Base-by-base conservation (phyloP, 1,140 invertebrate species). In the Cydia strobilella region DNA sequence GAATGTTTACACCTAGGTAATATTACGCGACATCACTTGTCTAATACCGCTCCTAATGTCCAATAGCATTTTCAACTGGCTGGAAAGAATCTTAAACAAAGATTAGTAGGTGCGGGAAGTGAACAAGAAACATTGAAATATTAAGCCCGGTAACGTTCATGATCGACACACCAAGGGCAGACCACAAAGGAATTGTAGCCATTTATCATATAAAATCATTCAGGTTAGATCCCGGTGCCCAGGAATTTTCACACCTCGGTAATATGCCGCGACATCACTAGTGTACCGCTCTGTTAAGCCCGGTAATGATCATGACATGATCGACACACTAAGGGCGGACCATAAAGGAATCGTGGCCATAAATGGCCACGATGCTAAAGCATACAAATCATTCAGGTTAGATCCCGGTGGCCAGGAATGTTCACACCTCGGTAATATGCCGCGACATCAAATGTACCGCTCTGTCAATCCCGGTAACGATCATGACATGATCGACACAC, bases 211-310 rank as follows among this genome's bases (percentile, higher is more conserved):
- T 27, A 27, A n/a, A n/a, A 42, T 13, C 39, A 42, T 42, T 42
- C 10, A 42, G 39, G 2, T 42, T 42, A 42, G 39, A 13, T 12
- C 3, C 5, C 10, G 12, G 10, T 45, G 3, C 1, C 54, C 54
- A n/a, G 54, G 54, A 59, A 59, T 59, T 12, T 45, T 45, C 42
- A 45, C 42, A 45, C 42, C 12, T 45, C 13, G 12, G 42, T 45
- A 45, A 18, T 18, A 54, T 48, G 1, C 7, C 12, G 12, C 13
- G 15, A 27, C 62, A 27, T 27, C 23, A 27, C 23, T 23, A n/a
- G n/a, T n/a, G n/a, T n/a, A n/a, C n/a, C n/a, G n/a, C n/a, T n/a
- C 35, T 62, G 59, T 62, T 62, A 62, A 62, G 20, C 59, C 59
- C 13, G 9, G 59, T 62, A 62, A 62, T 5, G 10, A 62, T 62